Evolutionary conservation across 1,140 invertebrate species (phyloP).

Genomic region (Formica selysi): DNA sequence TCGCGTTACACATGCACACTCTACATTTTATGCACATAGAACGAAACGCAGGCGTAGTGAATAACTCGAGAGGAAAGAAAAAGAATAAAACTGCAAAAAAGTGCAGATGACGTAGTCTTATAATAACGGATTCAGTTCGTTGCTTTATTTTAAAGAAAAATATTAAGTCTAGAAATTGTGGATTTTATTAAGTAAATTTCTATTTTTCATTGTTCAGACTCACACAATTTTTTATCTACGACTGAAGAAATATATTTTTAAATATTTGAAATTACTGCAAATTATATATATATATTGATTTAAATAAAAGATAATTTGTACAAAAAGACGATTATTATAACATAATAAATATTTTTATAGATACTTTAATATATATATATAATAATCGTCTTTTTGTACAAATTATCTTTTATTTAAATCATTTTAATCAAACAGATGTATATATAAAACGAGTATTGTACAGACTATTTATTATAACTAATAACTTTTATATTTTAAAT

Average conservation of each 20-base stretch:
- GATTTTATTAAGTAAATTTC: neutral
- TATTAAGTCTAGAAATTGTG: neutral
- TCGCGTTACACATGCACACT: constrained; percentile 16
- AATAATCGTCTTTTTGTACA: too few relatives aligned
- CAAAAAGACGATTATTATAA: too few relatives aligned
- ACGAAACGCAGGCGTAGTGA: constrained; percentile 1
- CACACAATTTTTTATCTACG: neutral
- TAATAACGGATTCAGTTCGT: constrained; percentile 22
- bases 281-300: too few relatives aligned
- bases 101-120: neutral
- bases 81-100: constrained; percentile 13
- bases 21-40: constrained; percentile 34
- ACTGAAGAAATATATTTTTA: neutral
- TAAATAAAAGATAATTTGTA: too few relatives aligned
- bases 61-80: neutral
- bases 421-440: too few relatives aligned
- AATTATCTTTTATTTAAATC: too few relatives aligned
- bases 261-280: neutral
- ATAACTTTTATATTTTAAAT: too few relatives aligned
- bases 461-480: too few relatives aligned
- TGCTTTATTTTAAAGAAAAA: neutral
- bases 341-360: too few relatives aligned
- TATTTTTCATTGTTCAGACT: neutral
- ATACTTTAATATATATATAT: too few relatives aligned
- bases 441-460: too few relatives aligned